Conservation (phyloP, 2,113 vertebrate species). For the Ceyx cyanopectus region DNA sequence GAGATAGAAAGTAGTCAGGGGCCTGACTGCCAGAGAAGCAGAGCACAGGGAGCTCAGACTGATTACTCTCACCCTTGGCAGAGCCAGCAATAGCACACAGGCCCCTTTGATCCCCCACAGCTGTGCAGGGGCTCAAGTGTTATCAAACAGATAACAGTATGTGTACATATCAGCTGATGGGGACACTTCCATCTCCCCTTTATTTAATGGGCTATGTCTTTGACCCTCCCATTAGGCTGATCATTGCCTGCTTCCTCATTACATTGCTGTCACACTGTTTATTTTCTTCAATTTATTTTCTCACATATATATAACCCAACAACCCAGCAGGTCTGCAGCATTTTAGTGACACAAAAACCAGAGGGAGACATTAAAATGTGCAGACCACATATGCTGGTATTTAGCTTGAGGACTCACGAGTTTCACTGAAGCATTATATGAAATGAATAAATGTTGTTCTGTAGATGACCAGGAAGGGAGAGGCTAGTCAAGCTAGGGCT, state of each 20-base stretch:
- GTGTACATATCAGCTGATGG: not conserved
- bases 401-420: not conserved
- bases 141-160: not conserved
- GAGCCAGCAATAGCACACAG: not conserved
- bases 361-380: not conserved
- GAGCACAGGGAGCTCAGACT: not conserved
- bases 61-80: not conserved
- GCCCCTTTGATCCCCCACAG: not conserved
- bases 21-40: not conserved
- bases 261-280: not conserved
- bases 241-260: not conserved
- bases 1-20: not conserved
- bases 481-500: not conserved
- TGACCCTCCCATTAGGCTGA: not conserved
- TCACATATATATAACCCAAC: not conserved
- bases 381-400: not conserved
- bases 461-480: not conserved
- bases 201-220: not conserved
- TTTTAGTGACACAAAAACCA: not conserved
- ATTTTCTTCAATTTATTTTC: constrained; percentile 13
- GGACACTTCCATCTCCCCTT: not conserved
- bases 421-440: not conserved
- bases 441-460: not conserved
- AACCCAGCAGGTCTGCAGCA: not conserved
- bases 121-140: not conserved